Evolutionary conservation across 2,888 invertebrate genomes (phyloP).

Genomic region (Eupithecia subumbrata): DNA sequence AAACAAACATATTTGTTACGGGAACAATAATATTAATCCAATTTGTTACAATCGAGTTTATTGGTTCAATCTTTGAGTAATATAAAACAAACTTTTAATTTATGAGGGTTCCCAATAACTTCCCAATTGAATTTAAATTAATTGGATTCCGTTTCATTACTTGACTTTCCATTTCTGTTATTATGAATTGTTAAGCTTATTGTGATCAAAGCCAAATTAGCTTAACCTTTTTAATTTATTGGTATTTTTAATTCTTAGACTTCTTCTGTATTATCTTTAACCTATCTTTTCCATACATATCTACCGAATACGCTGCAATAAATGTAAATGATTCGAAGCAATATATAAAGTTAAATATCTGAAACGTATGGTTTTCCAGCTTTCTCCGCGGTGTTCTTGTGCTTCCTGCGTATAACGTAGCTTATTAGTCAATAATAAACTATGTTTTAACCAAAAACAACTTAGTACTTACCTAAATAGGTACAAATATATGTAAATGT

Average conservation of each 20-base stretch:
- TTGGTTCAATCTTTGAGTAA: conserved; percentile 31
- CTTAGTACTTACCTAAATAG: too few relatives aligned
- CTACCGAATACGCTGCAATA: background rate
- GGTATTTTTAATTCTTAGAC: background rate
- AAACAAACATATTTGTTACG: background rate
- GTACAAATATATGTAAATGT: background rate
- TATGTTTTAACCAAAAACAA: too few relatives aligned
- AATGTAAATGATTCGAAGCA: background rate
- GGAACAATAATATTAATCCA: conserved; percentile 20
- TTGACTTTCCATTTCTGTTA: conserved; percentile 21
- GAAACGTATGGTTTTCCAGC: background rate
- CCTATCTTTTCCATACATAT: background rate
- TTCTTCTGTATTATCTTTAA: background rate
- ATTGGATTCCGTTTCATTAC: conserved; percentile 29
- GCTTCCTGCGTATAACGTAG: background rate
- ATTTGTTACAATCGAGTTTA: conserved; percentile 23
- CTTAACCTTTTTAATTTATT: background rate
- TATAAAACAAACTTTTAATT: conserved; percentile 34
- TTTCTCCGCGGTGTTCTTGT: background rate
- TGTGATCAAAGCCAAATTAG: background rate
- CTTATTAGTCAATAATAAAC: too few relatives aligned
- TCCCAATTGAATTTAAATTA: conserved; percentile 35
- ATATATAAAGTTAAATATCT: background rate
- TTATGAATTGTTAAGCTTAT: conserved; percentile 21
- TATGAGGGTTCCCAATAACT: conserved; percentile 35